Evolutionary conservation across 2,797 vertebrate genomes (phyloP).

Genomic region (Takifugu rubripes): DNA sequence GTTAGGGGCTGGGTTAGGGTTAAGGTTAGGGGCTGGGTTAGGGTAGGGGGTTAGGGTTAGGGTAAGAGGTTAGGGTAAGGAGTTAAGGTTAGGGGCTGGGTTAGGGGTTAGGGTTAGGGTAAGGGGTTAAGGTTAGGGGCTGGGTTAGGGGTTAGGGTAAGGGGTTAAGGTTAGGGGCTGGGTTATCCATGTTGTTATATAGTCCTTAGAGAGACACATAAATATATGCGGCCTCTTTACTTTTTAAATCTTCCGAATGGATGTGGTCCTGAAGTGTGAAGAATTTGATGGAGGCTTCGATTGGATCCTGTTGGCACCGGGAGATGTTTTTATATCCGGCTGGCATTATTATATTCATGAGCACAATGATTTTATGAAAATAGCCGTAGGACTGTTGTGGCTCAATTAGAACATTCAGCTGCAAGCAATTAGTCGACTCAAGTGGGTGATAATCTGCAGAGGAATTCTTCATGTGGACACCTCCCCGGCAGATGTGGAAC

Average conservation of each 20-base stretch:
- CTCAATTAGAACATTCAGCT: slow-evolving; percentile 83
- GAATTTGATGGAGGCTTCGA: slow-evolving; percentile 69
- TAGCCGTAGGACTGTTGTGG: slow-evolving; percentile 78
- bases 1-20: no score
- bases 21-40: no score
- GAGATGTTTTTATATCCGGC: slow-evolving; percentile 71
- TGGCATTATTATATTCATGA: slow-evolving; percentile 77
- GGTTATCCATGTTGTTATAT: no score
- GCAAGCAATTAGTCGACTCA: slow-evolving; percentile 80
- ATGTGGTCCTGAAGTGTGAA: slow-evolving; percentile 61
- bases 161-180: no score
- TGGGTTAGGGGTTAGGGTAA: no score
- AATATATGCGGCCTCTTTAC: slow-evolving; percentile 26
- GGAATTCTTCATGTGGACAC: slow-evolving; percentile 75
- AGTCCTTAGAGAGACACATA: no score
- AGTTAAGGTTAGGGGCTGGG: no score
- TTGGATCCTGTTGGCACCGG: slow-evolving; percentile 68
- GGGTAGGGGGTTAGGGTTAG: no score
- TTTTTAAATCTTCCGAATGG: slow-evolving; percentile 62
- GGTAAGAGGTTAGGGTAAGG: no score
- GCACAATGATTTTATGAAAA: slow-evolving; percentile 79
- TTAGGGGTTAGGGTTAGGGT: no score
- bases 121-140: no score
- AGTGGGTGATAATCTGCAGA: slow-evolving; percentile 80
- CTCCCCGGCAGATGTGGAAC: slow-evolving; percentile 75